Base-by-base conservation (phyloP, 2,113 vertebrate species). In the Xerus inauris region DNA sequence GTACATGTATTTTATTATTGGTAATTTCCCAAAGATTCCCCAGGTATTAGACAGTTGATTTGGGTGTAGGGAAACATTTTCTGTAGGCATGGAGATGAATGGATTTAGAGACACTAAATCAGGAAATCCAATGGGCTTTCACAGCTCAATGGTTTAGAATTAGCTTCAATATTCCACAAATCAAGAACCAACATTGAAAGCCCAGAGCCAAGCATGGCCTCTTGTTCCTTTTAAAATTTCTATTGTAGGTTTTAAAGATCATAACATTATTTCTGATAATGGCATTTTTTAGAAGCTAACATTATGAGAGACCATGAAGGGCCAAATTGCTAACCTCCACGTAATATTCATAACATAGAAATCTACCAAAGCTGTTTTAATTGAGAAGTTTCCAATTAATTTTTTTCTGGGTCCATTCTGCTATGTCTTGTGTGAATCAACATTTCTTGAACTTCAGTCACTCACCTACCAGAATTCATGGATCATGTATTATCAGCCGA, bases 151-250 rank as follows among this genome's bases (percentile, higher is more conserved):
- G 32, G 54, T 94, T 87, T 81, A 94, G 83, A 94, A 0, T 85
- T 79, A 95, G 91, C 24, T 94, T 93, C 80, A 95, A 94, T 87
- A n/a, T 59, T 67, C 65, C 83, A 38, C 51, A 73, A 95, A 85
- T 92, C 42, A 22, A 77, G 24, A 95, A 83, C 26, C 47, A 80
- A 85, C 35, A 81, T 93, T 97, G 92, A 90, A 94, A 92, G 40
- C 89, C 59, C 26, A 67, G 19, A 95, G n/a, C 49, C 35, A 86
- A 86, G 28, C 42, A 89, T 47, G 38, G 69, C 57, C 57, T 94
- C 87, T 89, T 72, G 42, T 47, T 92, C 73, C n/a, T 96, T 93
- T 84, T 89, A 80, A 93, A 95, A 97, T 94, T n/a, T 59, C 81
- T n/a, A 77, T 47, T 93, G 87, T 77, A 47, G 72, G 28, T 64